Conservation (phyloP, 37 sponge, comb jelly and placozoan genomes). For the Bolinopsis microptera region DNA sequence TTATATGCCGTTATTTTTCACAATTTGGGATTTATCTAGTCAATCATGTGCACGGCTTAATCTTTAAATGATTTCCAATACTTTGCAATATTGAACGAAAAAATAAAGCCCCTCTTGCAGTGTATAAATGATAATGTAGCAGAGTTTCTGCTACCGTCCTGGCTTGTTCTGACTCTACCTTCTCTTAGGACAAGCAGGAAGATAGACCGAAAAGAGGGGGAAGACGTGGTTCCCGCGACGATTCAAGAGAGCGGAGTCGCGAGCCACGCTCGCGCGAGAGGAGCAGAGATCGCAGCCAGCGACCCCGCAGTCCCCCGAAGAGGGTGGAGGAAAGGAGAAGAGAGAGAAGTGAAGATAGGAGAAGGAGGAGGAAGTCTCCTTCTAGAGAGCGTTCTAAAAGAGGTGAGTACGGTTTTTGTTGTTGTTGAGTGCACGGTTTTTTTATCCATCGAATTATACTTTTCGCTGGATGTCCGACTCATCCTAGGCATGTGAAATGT, state of each 20-base stretch:
- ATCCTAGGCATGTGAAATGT: too few species aligned
- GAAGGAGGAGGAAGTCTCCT: neutral
- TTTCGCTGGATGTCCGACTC: too few species aligned
- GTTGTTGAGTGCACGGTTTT: too few species aligned
- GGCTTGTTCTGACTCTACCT: neutral
- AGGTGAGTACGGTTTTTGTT: neutral
- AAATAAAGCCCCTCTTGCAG: neutral
- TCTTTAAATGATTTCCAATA: neutral
- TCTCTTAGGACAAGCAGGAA: conserved; percentile 28
- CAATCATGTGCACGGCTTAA: neutral
- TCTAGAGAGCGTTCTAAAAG: neutral
- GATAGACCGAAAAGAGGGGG: neutral
- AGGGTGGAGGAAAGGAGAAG: conserved; percentile 48
- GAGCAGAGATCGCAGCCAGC: neutral
- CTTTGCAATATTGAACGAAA: neutral
- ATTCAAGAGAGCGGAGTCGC: neutral
- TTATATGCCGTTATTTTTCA: neutral
- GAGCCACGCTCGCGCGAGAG: conserved; percentile 28
- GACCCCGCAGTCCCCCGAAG: conserved; percentile 7
- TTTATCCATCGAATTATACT: too few species aligned
- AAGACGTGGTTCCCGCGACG: conserved; percentile 10
- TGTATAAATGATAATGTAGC: conserved; percentile 23
- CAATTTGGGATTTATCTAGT: neutral
- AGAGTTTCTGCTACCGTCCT: neutral
- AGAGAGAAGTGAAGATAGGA: conserved; percentile 61